Base-by-base conservation (phyloP, 2,113 vertebrate species). In the Dromaius novaehollandiae region DNA sequence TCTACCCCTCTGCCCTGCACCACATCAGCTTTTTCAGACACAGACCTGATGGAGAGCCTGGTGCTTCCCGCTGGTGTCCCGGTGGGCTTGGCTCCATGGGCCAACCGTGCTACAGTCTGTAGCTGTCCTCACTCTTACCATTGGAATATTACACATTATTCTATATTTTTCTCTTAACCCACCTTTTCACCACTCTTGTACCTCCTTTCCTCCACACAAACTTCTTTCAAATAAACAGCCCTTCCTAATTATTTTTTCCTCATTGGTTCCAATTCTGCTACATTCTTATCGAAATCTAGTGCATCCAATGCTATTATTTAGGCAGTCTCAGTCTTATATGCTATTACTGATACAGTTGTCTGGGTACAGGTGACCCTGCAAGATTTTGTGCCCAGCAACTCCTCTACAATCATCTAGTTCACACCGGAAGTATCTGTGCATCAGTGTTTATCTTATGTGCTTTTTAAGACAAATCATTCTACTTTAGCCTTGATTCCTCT, bases 261-360 rank as follows among this genome's bases (percentile, higher is more conserved):
- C 24, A 24, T 15, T 30, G 24, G 20, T 60, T 38, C 17, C 14
- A 11, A 4, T 61, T 63, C 46, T 69, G 34, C 22, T 48, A 25
- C 0, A 0, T 36, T 44, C 60, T 4, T 9, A 19, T 14, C 42
- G 5, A 34, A 34, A 58, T 26, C n/a, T 36, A 11, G 9, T 28
- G 14, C 51, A 64, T 36, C 36, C 36, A 64, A 26, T 28, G 13
- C 5, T 65, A 9, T 13, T 10, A 88, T 25, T 60, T 51, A 38
- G 32, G 44, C 9, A 46, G 6, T 17, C 32, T 77, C 42, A 20
- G 6, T 2, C 42, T 44, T 38, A 9, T 65, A 44, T 65, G 17
- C 7, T 71, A 5, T 56, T 42, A 26, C 13, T 26, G 13, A 13
- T 58, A 32, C 36, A 11, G 17, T 28, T 71, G 20, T 18, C 18